A percentile compares a stretch with the other conserved stretches of the same genome.
Evolutionary conservation across 2,797 vertebrate species (phyloP).

Genomic region (Serranus cabrilla): DNA sequence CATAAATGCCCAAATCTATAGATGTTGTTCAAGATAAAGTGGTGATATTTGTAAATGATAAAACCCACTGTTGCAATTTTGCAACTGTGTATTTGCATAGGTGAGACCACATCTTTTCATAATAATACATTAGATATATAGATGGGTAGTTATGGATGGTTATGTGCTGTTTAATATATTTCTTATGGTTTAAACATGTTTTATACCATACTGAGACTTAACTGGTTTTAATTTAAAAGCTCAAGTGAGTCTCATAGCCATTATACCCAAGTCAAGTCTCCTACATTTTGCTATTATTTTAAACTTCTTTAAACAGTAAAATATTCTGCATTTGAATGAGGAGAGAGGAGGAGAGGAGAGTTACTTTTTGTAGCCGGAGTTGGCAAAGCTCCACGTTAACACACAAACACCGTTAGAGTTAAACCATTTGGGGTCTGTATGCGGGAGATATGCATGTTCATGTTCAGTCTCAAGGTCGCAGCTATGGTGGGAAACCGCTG

Average conservation of each 20-base stretch:
- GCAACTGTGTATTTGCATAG: not conserved
- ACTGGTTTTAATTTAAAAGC: not conserved
- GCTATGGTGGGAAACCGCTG: slow-evolving; percentile 23
- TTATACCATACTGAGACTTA: not conserved
- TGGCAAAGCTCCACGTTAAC: slow-evolving; percentile 53
- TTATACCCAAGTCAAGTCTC: not conserved
- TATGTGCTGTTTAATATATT: not conserved
- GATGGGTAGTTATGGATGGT: not conserved
- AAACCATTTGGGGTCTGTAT: slow-evolving; percentile 59
- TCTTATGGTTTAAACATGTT: not conserved
- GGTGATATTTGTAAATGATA: too few relatives aligned
- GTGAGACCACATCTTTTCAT: not conserved
- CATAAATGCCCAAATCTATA: too few relatives aligned
- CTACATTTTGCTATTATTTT: too few relatives aligned
- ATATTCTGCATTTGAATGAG: slow-evolving; percentile 4
- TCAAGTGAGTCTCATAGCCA: not conserved
- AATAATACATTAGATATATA: not conserved
- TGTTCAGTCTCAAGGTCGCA: slow-evolving; percentile 62
- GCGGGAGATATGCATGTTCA: slow-evolving; percentile 62
- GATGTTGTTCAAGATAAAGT: too few relatives aligned
- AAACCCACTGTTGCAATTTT: too few relatives aligned
- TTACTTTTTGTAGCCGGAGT: slow-evolving; percentile 26
- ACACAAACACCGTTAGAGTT: slow-evolving; percentile 45
- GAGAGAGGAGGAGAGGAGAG: not conserved
- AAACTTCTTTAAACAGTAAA: not conserved